phyloP scores from a whole-genome alignment of 1,140 invertebrate species.

The Asbolus verrucosus region DNA sequence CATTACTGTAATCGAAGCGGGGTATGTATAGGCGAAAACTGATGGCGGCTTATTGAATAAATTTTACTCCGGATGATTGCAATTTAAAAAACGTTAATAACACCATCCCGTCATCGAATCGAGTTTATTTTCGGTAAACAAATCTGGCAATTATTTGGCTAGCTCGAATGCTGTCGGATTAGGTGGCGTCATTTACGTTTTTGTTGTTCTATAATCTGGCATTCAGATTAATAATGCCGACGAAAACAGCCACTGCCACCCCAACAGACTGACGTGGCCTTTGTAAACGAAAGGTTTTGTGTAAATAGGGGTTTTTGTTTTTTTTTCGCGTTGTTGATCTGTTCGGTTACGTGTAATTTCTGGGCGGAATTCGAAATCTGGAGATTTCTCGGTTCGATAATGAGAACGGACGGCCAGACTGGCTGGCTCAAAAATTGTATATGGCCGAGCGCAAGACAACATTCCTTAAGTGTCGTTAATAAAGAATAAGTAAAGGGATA shows the following conservation, averaged over 20 bases:
- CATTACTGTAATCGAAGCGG: too few species aligned
- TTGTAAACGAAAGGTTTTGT: too few species aligned
- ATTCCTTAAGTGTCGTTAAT: constrained; percentile 47
- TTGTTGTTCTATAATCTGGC: background rate
- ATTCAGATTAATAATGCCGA: background rate
- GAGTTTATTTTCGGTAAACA: constrained; percentile 1
- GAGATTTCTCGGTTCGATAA: background rate
- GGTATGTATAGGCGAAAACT: too few species aligned
- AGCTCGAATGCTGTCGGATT: background rate
- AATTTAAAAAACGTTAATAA: background rate
- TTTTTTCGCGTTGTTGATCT: background rate
- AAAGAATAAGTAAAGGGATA: constrained; percentile 50
- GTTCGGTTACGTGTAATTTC: too few species aligned
- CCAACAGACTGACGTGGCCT: too few species aligned
- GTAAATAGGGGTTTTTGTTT: background rate
- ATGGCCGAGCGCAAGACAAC: constrained; percentile 25
- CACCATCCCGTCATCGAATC: background rate
- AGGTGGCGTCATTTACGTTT: constrained; percentile 4
- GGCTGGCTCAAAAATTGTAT: background rate
- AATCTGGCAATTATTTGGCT: constrained; percentile 7
- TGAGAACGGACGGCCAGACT: background rate
- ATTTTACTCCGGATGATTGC: background rate
- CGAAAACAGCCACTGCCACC: background rate
- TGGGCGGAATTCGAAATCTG: too few species aligned
- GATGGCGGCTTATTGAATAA: background rate